Conservation (phyloP, 2,797 vertebrate species). For the Distichodus sexfasciatus region DNA sequence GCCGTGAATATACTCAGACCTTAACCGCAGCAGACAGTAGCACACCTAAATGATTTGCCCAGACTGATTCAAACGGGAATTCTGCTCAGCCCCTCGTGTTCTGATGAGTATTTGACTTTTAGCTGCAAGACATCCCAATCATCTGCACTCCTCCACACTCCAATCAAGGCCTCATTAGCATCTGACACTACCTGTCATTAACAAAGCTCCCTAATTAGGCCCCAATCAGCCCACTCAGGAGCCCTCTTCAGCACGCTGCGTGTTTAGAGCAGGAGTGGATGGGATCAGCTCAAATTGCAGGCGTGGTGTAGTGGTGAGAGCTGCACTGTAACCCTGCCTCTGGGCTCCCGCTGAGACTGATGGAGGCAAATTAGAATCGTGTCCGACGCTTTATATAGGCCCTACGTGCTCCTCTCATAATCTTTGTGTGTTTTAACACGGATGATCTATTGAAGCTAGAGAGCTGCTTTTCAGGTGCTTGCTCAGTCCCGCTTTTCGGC, state of each 20-base stretch:
- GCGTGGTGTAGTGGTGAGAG: conserved; percentile 35
- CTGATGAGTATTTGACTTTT: conserved; percentile 60
- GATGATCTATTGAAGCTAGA: too few species aligned
- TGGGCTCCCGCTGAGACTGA: conserved; percentile 36
- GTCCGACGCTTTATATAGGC: conserved; percentile 25
- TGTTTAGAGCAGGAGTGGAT: conserved; percentile 52
- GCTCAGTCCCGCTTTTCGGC: too few species aligned
- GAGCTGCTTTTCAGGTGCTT: too few species aligned
- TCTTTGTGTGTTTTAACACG: conserved; percentile 11
- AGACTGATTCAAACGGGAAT: conserved; percentile 34
- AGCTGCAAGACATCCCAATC: conserved; percentile 54
- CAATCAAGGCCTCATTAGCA: conserved; percentile 63
- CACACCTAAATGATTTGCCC: conserved; percentile 22
- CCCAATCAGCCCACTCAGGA: conserved; percentile 59
- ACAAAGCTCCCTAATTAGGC: conserved; percentile 61
- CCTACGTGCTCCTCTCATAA: conserved; percentile 2
- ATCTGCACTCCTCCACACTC: conserved; percentile 56
- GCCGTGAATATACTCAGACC: conserved; percentile 22
- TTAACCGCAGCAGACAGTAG: conserved; percentile 24
- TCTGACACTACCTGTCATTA: conserved; percentile 63
- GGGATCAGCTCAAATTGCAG: conserved; percentile 41
- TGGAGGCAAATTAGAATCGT: conserved; percentile 35
- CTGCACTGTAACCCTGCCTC: conserved; percentile 28
- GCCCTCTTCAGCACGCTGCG: conserved; percentile 52
- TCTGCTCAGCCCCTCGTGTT: conserved; percentile 46